A percentile compares a stretch with the other conserved stretches of the same genome.
Evolutionary conservation across 2,113 vertebrate species (phyloP).

Genomic region (Dolichallabes microphthalmus): DNA sequence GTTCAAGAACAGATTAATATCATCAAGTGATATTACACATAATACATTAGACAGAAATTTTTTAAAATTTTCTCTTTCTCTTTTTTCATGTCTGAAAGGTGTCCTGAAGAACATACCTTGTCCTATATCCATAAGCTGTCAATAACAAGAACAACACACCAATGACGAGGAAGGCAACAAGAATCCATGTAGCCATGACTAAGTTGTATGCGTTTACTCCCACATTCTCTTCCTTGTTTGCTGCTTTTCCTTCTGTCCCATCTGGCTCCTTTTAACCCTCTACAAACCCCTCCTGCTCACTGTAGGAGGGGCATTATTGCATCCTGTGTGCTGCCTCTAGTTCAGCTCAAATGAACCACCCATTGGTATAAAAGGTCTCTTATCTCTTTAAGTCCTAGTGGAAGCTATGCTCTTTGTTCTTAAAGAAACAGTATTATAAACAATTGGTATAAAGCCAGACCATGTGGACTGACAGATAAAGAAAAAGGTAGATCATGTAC

Average conservation of each 20-base stretch:
- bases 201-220: background rate
- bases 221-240: background rate
- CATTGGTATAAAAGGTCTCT: background rate
- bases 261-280: background rate
- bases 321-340: background rate
- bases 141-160: conserved; percentile 9
- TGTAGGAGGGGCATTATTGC: background rate
- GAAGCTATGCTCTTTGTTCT: background rate
- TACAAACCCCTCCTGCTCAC: background rate
- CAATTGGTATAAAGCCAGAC: background rate
- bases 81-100: background rate
- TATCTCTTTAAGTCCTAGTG: background rate
- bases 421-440: conserved; percentile 20
- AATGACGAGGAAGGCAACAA: background rate
- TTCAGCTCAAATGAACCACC: background rate
- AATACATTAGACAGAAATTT: background rate
- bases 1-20: background rate
- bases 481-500: background rate
- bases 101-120: conserved; percentile 27
- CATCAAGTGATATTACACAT: background rate
- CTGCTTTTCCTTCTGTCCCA: background rate
- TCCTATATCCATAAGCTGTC: conserved; percentile 28
- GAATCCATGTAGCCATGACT: conserved; percentile 35
- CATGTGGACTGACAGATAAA: background rate
- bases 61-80: background rate